These are phyloP conservation scores for Drosophila mimetica DNA, from an alignment of 2,888 invertebrate genomes.

Conservation along the genomic window DNA sequence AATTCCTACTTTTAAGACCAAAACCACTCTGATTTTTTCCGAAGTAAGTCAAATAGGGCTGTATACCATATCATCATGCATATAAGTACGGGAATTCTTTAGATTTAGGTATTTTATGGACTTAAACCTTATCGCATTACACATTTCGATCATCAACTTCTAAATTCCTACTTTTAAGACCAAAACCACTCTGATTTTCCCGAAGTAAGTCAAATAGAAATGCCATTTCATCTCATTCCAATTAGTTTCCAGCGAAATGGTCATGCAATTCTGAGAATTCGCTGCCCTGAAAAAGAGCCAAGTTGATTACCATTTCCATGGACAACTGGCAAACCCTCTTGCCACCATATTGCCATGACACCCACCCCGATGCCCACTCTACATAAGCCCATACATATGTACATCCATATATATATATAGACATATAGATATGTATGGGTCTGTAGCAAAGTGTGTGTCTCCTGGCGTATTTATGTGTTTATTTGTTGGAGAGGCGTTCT, in stretches of 20 bases:
- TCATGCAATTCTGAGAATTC: background rate
- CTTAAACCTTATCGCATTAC: no score
- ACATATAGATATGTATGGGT: no score
- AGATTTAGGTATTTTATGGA: no score
- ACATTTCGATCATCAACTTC: no score
- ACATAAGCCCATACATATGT: constrained; percentile 6
- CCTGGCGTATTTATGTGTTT: constrained; percentile 37
- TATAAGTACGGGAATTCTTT: no score
- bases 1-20: no score
- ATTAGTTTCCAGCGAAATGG: constrained; percentile 3
- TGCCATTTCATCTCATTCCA: constrained; percentile 20
- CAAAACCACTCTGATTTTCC: background rate
- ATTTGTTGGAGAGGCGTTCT: constrained; percentile 75
- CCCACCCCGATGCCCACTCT: constrained; percentile 11
- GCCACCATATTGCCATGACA: constrained; percentile 40
- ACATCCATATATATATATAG: constrained; percentile 5
- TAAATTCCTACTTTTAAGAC: no score
- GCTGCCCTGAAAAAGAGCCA: background rate
- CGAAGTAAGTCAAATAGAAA: background rate
- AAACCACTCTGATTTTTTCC: background rate
- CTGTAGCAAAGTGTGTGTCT: constrained; percentile 12
- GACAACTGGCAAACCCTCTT: constrained; percentile 30
- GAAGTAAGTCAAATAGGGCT: background rate
- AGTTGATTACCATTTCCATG: constrained; percentile 38
- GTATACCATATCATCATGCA: constrained; percentile 14